Base-by-base conservation (phyloP, 2,888 invertebrate genomes). In the Eupeodes latifasciatus region DNA sequence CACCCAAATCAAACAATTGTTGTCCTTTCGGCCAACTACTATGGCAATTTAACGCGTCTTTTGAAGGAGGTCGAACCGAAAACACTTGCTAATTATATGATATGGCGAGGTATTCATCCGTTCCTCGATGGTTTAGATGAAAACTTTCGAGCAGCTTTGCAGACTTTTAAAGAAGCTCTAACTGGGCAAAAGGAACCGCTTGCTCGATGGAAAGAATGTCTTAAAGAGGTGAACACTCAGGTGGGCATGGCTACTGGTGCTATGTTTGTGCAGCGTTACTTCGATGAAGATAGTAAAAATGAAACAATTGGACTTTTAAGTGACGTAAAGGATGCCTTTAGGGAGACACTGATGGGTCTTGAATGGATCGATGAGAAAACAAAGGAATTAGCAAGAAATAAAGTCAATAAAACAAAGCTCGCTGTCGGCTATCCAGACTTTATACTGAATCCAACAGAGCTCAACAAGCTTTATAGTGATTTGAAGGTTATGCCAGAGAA, bases 361-460 rank as follows among this genome's bases (percentile, higher is more conserved):
- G 95, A 96, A 71, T 99, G 99, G 99, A 98, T 99, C 98, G 98
- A 99, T 91, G 94, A 95, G 3, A 96, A 97, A 91, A 99, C 99
- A 0, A 95, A 96, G 86, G 94, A 94, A 47, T 95, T 97, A 5
- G 98, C 98, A 0, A 96, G 96, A 89, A 95, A 96, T 9, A 99
- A 99, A 93, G 98, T 98, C 0, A 96, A 98, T 92, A 96, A 97
- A 4, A 98, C 98, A 82, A 96, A 97, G 53, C 97, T 98, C 91
- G 97, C 98, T 96, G 98, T 99, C 90, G 96, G 98, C 59, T 99
- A 97, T 92, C 98, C 98, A 0, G 97, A 98, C 91, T 98, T 97
- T 91, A 97, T 99, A 77, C 94, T 97, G 27, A 95, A 97, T 90
- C 95, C 96, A 11, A 94, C 94, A 0, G 96, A 97, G 90, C 94